Evolutionary conservation across 1,140 invertebrate species (phyloP), one percentile per base, ranked within the genome.

Genomic region (Leptestheria dahalacensis): DNA sequence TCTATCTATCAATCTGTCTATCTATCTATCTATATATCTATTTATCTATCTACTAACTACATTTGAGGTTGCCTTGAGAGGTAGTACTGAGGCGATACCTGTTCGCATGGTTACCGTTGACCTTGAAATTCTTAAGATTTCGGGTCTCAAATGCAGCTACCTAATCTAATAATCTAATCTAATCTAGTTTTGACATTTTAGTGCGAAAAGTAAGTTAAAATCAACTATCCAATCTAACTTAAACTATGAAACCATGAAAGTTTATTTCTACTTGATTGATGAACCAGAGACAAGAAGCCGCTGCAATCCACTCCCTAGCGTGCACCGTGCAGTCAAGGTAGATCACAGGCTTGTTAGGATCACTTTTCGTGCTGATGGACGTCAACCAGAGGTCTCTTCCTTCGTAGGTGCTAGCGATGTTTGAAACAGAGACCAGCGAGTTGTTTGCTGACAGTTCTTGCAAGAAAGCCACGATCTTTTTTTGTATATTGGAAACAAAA

Each of bases 221-320:
- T 15, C 15, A 15, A 41, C 33, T 41, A 41, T 15, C 6, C 6
- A 6, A 41, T 41, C 15, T 41, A 41, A 41, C 33, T 41, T 9
- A 9, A 41, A 41, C 33, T 15, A 41, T 41, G 33, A 9, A 41
- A 41, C 33, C 15, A 41, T 41, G 6, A 41, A 6, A 41, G 33
- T 25, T 51, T n/a, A 11, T 66, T 69, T 71, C 72, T 53, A 94
- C 71, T 68, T 89, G 82, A 65, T 85, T 84, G 25, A 91, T 78
- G 21, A 93, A 82, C 68, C 81, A 92, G 20, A 87, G 82, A 11
- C 86, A 84, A 0, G 86, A 84, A 0, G 91, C 87, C 2, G 88
- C 83, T 50, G 88, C 82, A 58, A 94, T 89, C 91, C 91, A 95
- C 75, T 95, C 91, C 41, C 91, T 72, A 0, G 89, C 90, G 67